These are phyloP conservation scores for Macrotus californicus DNA, from an alignment of 2,113 vertebrate species.

Conservation along the genomic window DNA sequence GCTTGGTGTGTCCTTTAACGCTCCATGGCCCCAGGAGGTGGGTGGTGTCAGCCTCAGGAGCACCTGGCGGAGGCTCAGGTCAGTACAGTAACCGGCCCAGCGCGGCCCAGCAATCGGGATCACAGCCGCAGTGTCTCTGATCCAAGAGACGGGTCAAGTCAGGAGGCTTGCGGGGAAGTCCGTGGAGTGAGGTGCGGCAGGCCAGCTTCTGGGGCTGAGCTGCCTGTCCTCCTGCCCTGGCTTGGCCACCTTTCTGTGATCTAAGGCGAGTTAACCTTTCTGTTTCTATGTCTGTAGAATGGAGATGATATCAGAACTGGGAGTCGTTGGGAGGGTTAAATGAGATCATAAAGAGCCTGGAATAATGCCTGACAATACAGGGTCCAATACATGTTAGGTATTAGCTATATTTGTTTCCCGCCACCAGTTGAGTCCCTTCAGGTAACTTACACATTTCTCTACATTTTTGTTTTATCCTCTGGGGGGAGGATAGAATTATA, in stretches of 20 bases:
- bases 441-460: not conserved
- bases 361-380: not conserved
- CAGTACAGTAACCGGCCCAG: not conserved
- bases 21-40: rapidly evolving
- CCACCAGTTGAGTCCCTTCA: not conserved
- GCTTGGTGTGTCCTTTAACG: rapidly evolving
- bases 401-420: not conserved
- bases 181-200: not conserved
- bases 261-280: not conserved
- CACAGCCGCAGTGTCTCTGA: not conserved
- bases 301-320: not conserved
- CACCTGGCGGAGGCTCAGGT: not conserved
- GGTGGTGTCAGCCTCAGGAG: not conserved
- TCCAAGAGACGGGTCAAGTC: not conserved
- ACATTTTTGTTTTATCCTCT: not conserved
- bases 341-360: not conserved
- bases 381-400: not conserved
- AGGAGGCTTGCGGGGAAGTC: not conserved
- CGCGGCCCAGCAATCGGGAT: rapidly evolving
- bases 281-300: not conserved
- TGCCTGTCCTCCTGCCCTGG: not conserved
- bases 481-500: not conserved
- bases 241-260: not conserved
- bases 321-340: not conserved
- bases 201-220: not conserved